Evolutionary conservation across 2,113 vertebrate genomes (phyloP).

Genomic region (Potamarius usumacintae): DNA sequence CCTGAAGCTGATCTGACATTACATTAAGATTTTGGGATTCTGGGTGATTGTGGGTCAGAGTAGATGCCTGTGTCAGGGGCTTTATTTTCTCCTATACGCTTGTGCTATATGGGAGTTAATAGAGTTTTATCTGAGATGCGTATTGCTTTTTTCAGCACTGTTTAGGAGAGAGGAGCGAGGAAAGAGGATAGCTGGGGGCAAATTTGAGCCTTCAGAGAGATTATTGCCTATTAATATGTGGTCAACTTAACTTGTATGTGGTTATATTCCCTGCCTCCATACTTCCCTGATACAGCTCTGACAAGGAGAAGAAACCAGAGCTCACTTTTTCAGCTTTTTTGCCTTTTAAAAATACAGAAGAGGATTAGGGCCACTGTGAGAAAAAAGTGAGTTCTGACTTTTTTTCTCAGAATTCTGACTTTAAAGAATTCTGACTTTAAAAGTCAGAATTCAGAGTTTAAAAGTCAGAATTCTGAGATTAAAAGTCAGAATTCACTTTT

Average conservation of each 20-base stretch:
- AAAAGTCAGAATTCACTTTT: no score
- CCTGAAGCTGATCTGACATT: constrained; percentile 41
- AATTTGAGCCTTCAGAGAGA: constrained; percentile 45
- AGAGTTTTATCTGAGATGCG: background rate
- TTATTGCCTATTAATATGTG: constrained; percentile 18
- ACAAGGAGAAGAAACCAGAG: constrained; percentile 24
- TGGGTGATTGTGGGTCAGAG: constrained; percentile 11
- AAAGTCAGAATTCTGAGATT: no score
- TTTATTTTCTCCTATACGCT: background rate
- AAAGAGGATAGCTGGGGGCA: constrained; percentile 59
- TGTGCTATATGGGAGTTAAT: constrained; percentile 2
- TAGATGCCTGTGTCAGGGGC: background rate
- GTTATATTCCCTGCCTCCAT: background rate
- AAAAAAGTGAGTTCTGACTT: no score
- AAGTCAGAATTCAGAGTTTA: no score
- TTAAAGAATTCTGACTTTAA: no score
- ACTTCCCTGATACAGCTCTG: background rate
- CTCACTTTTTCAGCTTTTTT: constrained; percentile 62
- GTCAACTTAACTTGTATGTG: constrained; percentile 14
- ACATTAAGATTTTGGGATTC: constrained; percentile 27
- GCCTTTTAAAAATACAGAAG: no score
- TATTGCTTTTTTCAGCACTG: constrained; percentile 3
- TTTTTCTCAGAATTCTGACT: no score
- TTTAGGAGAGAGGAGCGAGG: constrained; percentile 6
- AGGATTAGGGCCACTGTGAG: no score